These are phyloP conservation scores for Carterocephalus palaemon DNA, from an alignment of 2,888 invertebrate species.

Conservation along the genomic window DNA sequence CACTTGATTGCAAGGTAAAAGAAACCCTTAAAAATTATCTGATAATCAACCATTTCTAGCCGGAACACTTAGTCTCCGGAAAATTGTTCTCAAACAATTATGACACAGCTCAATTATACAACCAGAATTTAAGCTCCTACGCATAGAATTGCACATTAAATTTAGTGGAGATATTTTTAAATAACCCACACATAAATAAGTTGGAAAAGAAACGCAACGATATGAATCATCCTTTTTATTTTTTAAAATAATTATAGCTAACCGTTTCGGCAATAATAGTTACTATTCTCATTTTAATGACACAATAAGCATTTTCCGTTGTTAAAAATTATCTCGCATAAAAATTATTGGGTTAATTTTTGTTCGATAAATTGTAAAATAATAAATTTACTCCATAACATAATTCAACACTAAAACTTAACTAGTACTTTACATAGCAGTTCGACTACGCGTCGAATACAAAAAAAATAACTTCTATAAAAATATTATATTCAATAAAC, in stretches of 20 bases:
- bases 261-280: slow-evolving; percentile 78
- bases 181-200: too few species aligned
- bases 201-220: slow-evolving; percentile 48
- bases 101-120: too few species aligned
- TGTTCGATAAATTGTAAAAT: slow-evolving; percentile 55
- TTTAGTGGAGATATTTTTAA: too few species aligned
- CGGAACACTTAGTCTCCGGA: too few species aligned
- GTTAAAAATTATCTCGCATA: slow-evolving; percentile 61
- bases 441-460: slow-evolving; percentile 67
- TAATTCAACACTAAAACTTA: slow-evolving; percentile 71
- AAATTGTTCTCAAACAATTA: too few species aligned
- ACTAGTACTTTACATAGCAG: slow-evolving; percentile 65
- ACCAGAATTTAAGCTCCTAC: not conserved
- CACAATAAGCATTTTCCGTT: slow-evolving; percentile 77
- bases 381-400: slow-evolving; percentile 55
- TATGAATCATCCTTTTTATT: slow-evolving; percentile 78
- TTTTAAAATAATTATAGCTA: slow-evolving; percentile 81
- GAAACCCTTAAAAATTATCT: too few species aligned
- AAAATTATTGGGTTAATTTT: slow-evolving; percentile 68
- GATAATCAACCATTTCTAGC: too few species aligned
- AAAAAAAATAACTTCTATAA: slow-evolving; percentile 75
- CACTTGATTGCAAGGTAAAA: too few species aligned
- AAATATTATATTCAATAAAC: slow-evolving; percentile 74
- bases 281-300: slow-evolving; percentile 75
- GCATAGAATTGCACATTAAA: too few species aligned